A percentile compares a stretch with the other conserved stretches of the same genome.
Evolutionary conservation across 2,797 vertebrate genomes (phyloP).

Genomic region (Etheostoma perlongum): DNA sequence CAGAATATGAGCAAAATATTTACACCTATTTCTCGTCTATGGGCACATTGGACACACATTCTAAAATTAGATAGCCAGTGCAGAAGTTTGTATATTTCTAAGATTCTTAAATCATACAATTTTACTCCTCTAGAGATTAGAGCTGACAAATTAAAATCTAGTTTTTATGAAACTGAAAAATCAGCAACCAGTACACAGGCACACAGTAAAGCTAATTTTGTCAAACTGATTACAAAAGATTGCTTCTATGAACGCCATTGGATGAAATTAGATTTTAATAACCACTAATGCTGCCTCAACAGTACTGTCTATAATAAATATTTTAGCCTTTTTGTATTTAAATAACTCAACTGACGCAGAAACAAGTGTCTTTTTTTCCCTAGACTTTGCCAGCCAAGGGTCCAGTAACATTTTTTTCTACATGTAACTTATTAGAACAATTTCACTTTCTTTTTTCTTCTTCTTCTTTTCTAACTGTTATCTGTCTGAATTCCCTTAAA

Average conservation of each 20-base stretch:
- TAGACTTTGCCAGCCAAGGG: not conserved
- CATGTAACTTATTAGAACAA: not conserved
- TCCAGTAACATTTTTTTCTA: not conserved
- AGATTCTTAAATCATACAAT: slow-evolving; percentile 24
- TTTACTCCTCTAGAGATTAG: slow-evolving; percentile 41
- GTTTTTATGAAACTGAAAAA: slow-evolving; percentile 11
- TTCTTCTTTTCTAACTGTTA: not conserved
- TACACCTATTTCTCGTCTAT: slow-evolving; percentile 19
- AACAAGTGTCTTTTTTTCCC: not conserved
- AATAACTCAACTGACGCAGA: not conserved
- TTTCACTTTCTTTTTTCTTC: not conserved
- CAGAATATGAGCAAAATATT: slow-evolving; percentile 32
- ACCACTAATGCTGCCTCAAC: not conserved
- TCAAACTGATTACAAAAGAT: slow-evolving; percentile 15
- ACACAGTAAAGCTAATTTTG: slow-evolving; percentile 25
- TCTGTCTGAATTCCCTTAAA: slow-evolving; percentile 18
- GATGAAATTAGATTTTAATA: slow-evolving; percentile 5
- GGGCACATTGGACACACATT: slow-evolving; percentile 16
- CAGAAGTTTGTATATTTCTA: slow-evolving; percentile 26
- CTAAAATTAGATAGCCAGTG: slow-evolving; percentile 10
- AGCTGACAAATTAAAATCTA: slow-evolving; percentile 36
- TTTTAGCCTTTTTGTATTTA: not conserved
- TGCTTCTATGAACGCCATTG: slow-evolving; percentile 17
- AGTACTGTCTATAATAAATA: not conserved
- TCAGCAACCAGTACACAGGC: not conserved